phyloP scores from a whole-genome alignment of 1,140 invertebrate genomes.

The Agrypnia vestita region DNA sequence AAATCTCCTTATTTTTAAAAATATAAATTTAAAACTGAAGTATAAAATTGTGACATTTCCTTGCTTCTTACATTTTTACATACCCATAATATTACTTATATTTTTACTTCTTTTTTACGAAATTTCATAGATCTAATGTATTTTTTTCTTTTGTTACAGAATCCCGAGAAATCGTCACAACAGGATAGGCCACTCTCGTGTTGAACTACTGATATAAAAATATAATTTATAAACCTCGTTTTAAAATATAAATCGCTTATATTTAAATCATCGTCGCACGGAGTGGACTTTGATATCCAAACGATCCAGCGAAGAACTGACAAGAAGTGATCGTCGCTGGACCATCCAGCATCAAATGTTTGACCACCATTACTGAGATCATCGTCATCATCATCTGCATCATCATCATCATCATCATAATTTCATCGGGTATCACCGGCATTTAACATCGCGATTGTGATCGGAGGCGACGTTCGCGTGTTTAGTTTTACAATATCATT shows the following conservation, averaged over 20 bases:
- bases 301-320: slow-evolving; percentile 12
- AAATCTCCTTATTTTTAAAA: no score
- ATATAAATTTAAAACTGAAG: no score
- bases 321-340: slow-evolving; percentile 5
- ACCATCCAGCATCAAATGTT: slow-evolving; percentile 3
- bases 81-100: no score
- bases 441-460: slow-evolving; percentile 44
- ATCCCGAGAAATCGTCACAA: slow-evolving; percentile 70
- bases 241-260: slow-evolving; percentile 54
- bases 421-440: slow-evolving; percentile 45
- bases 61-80: no score
- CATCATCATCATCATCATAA: slow-evolving; percentile 31
- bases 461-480: slow-evolving; percentile 42
- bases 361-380: slow-evolving; percentile 17
- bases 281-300: slow-evolving; percentile 44
- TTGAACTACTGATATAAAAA: slow-evolving; percentile 61
- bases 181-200: slow-evolving; percentile 70
- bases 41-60: no score
- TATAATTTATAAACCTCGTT: slow-evolving; percentile 48
- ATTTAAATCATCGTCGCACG: slow-evolving; percentile 44
- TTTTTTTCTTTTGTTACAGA: slow-evolving; percentile 71
- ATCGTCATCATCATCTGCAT: slow-evolving; percentile 24
- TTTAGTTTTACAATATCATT: slow-evolving; percentile 48
- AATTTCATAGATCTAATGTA: slow-evolving; percentile 1
- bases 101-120: no score